Evolutionary conservation across 2,113 vertebrate species (phyloP), one percentile per base, ranked within the genome.

Genomic region (Trogon melanurus): DNA sequence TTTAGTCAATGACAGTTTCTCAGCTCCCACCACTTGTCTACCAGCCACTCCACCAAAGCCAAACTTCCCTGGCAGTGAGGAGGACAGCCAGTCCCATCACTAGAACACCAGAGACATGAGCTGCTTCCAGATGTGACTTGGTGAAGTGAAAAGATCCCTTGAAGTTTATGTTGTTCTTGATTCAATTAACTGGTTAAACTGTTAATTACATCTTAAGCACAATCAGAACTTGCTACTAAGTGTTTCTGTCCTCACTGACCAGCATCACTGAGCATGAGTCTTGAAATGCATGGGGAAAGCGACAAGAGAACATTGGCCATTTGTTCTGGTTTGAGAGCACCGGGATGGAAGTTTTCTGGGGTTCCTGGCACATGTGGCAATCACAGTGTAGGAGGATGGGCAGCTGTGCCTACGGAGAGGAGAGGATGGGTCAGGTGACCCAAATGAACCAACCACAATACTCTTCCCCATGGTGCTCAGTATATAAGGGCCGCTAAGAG

Each of bases 101-200:
- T 27, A 27, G 47, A 48, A 27, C 5, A 5, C 0, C 3, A 3
- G 45, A 48, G 36, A 7, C 10, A 3, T 2, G 45, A 78, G 38
- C 30, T 66, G 22, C 51, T 83, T 15, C 85, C 54, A 73, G 14
- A 13, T 19, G 20, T 50, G 45, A 19, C 17, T 65, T 61, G 9
- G 6, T 13, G n/a, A 16, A 20, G 64, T 34, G 76, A 62, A 76
- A 27, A 61, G 15, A 60, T 23, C 10, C 34, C 18, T 71, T 22
- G 29, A 67, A 82, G 16, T 6, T 60, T 64, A 10, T 41, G 30
- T 4, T 71, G n/a, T 56, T 30, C 26, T 81, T 60, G 10, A n/a
- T 23, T 71, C 34, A 85, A 2, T 81, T 41, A 71, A 5, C 50
- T 50, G 22, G 6, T 70, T 30, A 19, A 66, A 58, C 44, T 85